Evolutionary conservation across 2,888 invertebrate genomes (phyloP), one percentile per base, ranked within the genome.

Genomic region (Zaprionus obscuricornis): DNA sequence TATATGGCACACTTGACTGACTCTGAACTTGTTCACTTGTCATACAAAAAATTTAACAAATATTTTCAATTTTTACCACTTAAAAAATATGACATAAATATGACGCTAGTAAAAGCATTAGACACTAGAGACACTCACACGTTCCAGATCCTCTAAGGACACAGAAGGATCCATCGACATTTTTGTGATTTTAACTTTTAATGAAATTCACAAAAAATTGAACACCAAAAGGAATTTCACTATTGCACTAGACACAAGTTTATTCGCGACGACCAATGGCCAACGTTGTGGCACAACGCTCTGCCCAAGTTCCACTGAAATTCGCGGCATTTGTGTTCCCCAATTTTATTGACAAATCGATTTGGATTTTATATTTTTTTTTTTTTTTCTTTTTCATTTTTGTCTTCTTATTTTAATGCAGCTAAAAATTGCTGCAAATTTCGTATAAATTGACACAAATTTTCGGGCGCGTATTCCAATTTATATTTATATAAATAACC

Each of bases 81-180:
- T n/a, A n/a, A n/a, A n/a, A n/a, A n/a, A n/a, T n/a, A n/a, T n/a
- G n/a, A n/a, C n/a, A n/a, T n/a, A n/a, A n/a, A n/a, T n/a, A n/a
- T n/a, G n/a, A n/a, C n/a, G n/a, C n/a, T n/a, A n/a, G n/a, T n/a
- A n/a, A n/a, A n/a, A n/a, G n/a, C n/a, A n/a, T n/a, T n/a, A n/a
- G n/a, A n/a, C n/a, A n/a, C 27, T 3, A 3, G 10, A n/a, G 7
- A 8, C 60, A 78, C 79, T 75, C 86, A 89, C 89, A 75, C 85
- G 87, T 40, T 89, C 88, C 49, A 89, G 78, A 60, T 89, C 89
- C 10, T 89, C 89, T 39, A 75, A 67, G 1, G 88, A 82, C 37
- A 89, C 86, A 11, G 88, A n/a, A 49, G 88, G 88, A 59, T 88
- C 88, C 86, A 88, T 77, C 1, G 86, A 87, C 88, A 88, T 88